A percentile compares a stretch with the other conserved stretches of the same genome.
Conservation (phyloP, 2,113 vertebrate species). For the Piprites chloris region DNA sequence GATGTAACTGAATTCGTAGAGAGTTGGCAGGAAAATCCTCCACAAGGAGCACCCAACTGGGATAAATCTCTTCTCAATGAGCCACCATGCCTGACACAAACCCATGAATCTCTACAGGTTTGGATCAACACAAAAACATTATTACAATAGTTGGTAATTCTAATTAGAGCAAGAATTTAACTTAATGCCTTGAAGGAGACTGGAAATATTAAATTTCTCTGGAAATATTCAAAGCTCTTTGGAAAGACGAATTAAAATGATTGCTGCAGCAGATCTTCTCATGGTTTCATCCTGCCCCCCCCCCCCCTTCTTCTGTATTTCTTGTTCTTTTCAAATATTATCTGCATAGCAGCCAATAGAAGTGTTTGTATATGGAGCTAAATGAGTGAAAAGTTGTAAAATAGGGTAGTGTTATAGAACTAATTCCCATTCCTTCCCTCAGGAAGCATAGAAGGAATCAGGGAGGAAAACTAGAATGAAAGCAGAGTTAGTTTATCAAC, state of each 20-base stretch:
- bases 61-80: slow-evolving; percentile 67
- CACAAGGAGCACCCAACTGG: slow-evolving; percentile 61
- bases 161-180: neutral
- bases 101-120: slow-evolving; percentile 77
- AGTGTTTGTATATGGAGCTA: neutral
- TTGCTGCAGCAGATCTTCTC: neutral
- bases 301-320: neutral
- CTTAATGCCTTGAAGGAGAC: neutral
- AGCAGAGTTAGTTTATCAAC: neutral
- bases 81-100: slow-evolving; percentile 82
- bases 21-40: slow-evolving; percentile 87
- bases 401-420: fast-evolving
- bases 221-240: neutral
- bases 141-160: neutral
- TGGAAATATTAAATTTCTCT: neutral
- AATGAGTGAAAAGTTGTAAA: neutral
- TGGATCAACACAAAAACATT: neutral
- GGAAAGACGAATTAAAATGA: neutral
- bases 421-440: neutral
- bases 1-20: slow-evolving; percentile 88
- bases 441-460: neutral
- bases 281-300: neutral
- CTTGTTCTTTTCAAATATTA: neutral
- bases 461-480: neutral
- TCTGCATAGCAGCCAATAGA: neutral